Evolutionary conservation across 2,888 invertebrate genomes (phyloP).

Genomic region (Mellilla xanthometata): DNA sequence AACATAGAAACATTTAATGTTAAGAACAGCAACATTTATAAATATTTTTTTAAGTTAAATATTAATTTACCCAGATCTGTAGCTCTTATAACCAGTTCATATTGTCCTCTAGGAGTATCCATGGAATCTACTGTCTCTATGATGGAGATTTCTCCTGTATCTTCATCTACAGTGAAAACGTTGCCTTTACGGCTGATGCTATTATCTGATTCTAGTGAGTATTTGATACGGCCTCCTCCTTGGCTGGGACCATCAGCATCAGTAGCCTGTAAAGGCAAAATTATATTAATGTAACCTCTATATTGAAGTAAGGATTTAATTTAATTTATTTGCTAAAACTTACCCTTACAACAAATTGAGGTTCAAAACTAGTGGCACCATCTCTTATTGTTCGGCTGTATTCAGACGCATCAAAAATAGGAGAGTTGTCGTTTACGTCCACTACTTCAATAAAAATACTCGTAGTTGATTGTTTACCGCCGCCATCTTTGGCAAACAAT

Average conservation of each 20-base stretch:
- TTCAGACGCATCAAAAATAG: slow-evolving; percentile 86
- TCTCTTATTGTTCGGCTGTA: slow-evolving; percentile 90
- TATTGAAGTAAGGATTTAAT: neutral
- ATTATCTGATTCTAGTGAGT: slow-evolving; percentile 86
- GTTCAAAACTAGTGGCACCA: slow-evolving; percentile 89
- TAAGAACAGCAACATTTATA: no score
- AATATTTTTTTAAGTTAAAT: no score
- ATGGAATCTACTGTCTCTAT: slow-evolving; percentile 85
- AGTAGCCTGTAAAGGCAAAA: slow-evolving; percentile 78
- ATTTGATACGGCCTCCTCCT: slow-evolving; percentile 86
- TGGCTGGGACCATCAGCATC: slow-evolving; percentile 89
- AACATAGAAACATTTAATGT: no score
- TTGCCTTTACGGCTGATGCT: slow-evolving; percentile 84
- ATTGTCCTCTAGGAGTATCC: slow-evolving; percentile 89
- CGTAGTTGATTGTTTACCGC: slow-evolving; percentile 87
- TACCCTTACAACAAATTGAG: slow-evolving; percentile 89
- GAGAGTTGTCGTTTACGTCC: slow-evolving; percentile 91
- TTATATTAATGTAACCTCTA: neutral
- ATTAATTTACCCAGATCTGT: slow-evolving; percentile 84
- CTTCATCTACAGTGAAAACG: slow-evolving; percentile 85
- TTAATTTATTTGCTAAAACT: slow-evolving; percentile 35
- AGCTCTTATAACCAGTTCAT: slow-evolving; percentile 86
- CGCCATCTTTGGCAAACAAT: slow-evolving; percentile 91
- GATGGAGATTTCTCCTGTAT: slow-evolving; percentile 87
- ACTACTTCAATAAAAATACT: slow-evolving; percentile 87